Conservation (phyloP, 2,888 invertebrate genomes). For the Rhaphigaster nebulosa region DNA sequence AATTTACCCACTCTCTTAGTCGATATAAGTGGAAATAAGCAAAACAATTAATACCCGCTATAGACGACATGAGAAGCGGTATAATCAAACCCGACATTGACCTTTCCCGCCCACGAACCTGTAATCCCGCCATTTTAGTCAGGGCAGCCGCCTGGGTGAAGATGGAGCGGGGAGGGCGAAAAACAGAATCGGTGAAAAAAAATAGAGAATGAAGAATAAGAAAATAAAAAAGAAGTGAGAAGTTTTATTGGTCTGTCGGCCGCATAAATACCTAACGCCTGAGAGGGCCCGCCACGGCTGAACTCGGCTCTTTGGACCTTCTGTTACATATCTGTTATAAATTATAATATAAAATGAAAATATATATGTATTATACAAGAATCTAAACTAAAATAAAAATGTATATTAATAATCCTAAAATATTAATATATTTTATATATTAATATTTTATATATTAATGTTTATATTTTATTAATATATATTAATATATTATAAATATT, state of each 20-base stretch:
- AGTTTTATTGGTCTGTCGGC: conserved; percentile 46
- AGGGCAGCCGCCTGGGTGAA: conserved; percentile 6
- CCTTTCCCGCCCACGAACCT: conserved; percentile 46
- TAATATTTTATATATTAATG: no score
- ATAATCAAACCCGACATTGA: conserved; percentile 42
- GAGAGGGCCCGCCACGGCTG: neutral
- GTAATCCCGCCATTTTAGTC: conserved; percentile 43
- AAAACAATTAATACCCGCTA: neutral
- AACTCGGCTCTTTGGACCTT: neutral
- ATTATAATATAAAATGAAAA: neutral
- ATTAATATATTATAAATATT: neutral
- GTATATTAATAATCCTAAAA: no score
- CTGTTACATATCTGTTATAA: neutral
- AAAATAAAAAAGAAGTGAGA: conserved; percentile 50
- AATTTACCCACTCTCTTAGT: neutral
- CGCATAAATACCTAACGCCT: conserved; percentile 49
- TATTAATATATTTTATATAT: no score
- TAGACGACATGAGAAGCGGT: neutral
- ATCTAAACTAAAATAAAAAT: neutral
- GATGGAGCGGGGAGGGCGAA: conserved; percentile 41
- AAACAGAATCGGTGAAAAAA: conserved; percentile 45
- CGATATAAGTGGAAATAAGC: neutral
- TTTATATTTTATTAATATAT: no score
- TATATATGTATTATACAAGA: neutral
- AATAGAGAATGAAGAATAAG: conserved; percentile 30